Evolutionary conservation across 2,888 invertebrate genomes (phyloP), one percentile per base, ranked within the genome.

Genomic region (Thymelicus sylvestris): DNA sequence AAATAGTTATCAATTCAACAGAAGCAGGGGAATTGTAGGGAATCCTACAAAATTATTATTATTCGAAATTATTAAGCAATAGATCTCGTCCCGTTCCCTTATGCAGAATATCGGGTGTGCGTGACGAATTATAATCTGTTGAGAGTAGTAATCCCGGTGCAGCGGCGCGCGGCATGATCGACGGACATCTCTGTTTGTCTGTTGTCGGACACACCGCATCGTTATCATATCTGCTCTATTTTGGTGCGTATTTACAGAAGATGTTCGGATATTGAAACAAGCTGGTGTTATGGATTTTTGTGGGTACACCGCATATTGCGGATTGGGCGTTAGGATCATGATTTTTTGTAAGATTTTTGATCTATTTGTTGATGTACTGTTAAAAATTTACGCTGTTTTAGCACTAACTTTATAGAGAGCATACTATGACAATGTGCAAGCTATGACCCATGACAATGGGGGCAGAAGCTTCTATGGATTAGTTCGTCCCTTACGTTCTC

Each of bases 111-210:
- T 80, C 74, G 78, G 76, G 74, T 76, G 85, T 78, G 78, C 85
- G 87, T 89, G 88, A 85, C 81, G 84, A 86, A 85, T 85, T 87
- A 88, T 90, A 87, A 89, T 88, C 85, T 83, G 81, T 74, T 75
- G 77, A 74, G 76, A 74, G 72, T 74, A 73, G 79, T 89, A 89
- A 89, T 88, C 87, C 86, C 79, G 73, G 72, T 71, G 78, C 79
- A 79, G 68, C 72, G 77, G 75, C 74, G 76, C 68, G 67, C 72
- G 80, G 80, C 86, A 85, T 88, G 88, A 81, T 82, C 67, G 61
- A 44, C 63, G 63, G 67, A 82, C 83, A 72, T 72, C 75, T 72
- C 73, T 83, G 80, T 52, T 71, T 55, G 47, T 67, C 31, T 59
- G 80, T 68, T 63, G 78, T 77, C 68, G 76, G 72, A 75, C 78